A percentile compares a stretch with the other conserved stretches of the same genome.
phyloP scores from a whole-genome alignment of 2,113 vertebrate species.

The Planiliza haematocheilus region DNA sequence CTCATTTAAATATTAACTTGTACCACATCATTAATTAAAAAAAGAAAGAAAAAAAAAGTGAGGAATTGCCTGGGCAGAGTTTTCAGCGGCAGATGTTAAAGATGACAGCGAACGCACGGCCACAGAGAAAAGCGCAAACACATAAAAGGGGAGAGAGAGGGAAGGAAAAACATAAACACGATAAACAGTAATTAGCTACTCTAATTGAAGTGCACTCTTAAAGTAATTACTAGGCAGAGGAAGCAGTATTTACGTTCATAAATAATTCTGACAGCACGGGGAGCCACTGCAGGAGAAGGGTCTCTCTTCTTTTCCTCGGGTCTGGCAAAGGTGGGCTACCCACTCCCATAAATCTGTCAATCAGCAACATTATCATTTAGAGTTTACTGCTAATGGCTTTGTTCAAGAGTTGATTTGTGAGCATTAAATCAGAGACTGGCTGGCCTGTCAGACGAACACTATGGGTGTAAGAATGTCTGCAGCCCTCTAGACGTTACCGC shows the following conservation, averaged over 20 bases:
- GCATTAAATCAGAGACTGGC: slow-evolving; percentile 5
- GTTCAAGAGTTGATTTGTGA: slow-evolving; percentile 14
- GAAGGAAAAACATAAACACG: slow-evolving; percentile 67
- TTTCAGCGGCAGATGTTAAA: slow-evolving; percentile 56
- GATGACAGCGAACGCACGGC: slow-evolving; percentile 57
- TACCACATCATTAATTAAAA: slow-evolving; percentile 68
- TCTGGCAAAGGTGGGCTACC: slow-evolving; percentile 28
- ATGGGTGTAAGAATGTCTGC: slow-evolving; percentile 1
- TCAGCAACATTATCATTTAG: slow-evolving; percentile 45
- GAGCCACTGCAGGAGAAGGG: slow-evolving; percentile 41
- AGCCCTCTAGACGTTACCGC: background rate
- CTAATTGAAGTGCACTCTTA: slow-evolving; percentile 82
- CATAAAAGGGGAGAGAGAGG: slow-evolving; percentile 25
- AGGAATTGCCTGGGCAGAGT: slow-evolving; percentile 44
- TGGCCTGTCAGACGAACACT: slow-evolving; percentile 7
- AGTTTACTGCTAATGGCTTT: slow-evolving; percentile 48
- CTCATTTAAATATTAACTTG: slow-evolving; percentile 70
- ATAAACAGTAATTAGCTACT: slow-evolving; percentile 83
- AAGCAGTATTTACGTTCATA: slow-evolving; percentile 79
- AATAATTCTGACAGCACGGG: slow-evolving; percentile 71
- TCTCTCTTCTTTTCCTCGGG: slow-evolving; percentile 42
- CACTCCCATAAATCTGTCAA: slow-evolving; percentile 46
- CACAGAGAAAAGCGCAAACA: slow-evolving; percentile 41
- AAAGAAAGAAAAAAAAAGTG: slow-evolving; percentile 38
- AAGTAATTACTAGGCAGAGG: slow-evolving; percentile 80